A percentile compares a stretch with the other conserved stretches of the same genome.
phyloP scores from a whole-genome alignment of 2,113 vertebrate species.

The Lepisosteus osseus region DNA sequence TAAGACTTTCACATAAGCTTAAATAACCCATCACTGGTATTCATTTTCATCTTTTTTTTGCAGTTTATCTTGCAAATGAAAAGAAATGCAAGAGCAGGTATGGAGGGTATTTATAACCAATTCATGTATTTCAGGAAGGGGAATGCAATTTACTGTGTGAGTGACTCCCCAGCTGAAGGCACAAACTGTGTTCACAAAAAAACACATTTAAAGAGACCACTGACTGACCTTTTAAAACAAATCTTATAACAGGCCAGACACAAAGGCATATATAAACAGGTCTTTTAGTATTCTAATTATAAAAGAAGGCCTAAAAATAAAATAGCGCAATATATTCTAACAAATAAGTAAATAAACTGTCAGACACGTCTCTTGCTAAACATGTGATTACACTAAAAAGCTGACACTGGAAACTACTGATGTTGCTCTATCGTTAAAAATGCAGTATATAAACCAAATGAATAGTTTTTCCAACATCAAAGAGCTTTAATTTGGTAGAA shows the following conservation, averaged over 20 bases:
- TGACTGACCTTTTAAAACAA: background rate
- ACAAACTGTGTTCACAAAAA: background rate
- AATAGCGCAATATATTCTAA: background rate
- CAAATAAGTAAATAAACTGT: background rate
- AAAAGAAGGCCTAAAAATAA: background rate
- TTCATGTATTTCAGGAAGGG: background rate
- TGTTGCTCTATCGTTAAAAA: background rate
- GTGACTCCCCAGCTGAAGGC: background rate
- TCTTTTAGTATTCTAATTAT: background rate
- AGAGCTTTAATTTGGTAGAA: too few species aligned
- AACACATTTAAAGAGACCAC: background rate
- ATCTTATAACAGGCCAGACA: background rate
- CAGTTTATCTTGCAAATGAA: background rate
- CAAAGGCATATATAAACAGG: background rate
- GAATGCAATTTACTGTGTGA: conserved; percentile 3
- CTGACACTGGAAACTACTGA: background rate
- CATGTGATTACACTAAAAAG: background rate
- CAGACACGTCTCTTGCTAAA: background rate
- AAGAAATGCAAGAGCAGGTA: background rate
- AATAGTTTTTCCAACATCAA: too few species aligned
- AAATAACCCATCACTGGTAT: too few species aligned
- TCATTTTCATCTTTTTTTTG: too few species aligned
- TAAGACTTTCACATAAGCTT: too few species aligned
- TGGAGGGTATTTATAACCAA: background rate
- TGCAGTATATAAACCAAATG: too few species aligned